Evolutionary conservation across 2,113 vertebrate species (phyloP).

Genomic region (Panthera uncia): DNA sequence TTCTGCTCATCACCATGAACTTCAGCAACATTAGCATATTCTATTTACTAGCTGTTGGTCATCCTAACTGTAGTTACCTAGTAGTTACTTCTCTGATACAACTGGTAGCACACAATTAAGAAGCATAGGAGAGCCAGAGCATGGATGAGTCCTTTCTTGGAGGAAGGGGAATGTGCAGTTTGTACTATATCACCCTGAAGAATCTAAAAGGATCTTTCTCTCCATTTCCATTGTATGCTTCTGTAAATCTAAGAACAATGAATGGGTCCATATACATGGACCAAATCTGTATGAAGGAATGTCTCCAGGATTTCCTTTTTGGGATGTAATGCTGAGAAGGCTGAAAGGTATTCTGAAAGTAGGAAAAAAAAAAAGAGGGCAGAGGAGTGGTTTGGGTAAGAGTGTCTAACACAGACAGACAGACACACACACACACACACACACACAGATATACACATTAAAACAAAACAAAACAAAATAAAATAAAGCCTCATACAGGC

Average conservation of each 20-base stretch:
- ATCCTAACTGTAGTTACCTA: background rate
- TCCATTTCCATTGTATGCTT: background rate
- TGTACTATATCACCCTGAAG: background rate
- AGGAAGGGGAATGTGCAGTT: accelerated
- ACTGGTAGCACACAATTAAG: background rate
- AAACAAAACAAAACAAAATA: too few relatives aligned
- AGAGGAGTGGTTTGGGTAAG: background rate
- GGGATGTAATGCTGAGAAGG: background rate
- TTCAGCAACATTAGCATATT: background rate
- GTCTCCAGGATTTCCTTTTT: background rate
- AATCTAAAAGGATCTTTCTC: background rate
- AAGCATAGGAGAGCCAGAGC: background rate
- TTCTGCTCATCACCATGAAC: background rate
- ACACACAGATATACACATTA: background rate
- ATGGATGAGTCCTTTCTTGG: background rate
- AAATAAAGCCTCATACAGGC: background rate
- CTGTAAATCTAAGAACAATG: background rate
- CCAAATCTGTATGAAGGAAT: background rate
- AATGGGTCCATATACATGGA: background rate
- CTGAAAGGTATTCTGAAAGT: background rate
- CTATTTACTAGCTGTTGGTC: background rate
- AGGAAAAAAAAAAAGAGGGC: background rate
- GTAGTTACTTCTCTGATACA: background rate
- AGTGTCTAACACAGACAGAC: too few relatives aligned
- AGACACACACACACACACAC: background rate